Evolutionary conservation across 2,888 invertebrate genomes (phyloP).

Genomic region (Brachyopa scutellaris): DNA sequence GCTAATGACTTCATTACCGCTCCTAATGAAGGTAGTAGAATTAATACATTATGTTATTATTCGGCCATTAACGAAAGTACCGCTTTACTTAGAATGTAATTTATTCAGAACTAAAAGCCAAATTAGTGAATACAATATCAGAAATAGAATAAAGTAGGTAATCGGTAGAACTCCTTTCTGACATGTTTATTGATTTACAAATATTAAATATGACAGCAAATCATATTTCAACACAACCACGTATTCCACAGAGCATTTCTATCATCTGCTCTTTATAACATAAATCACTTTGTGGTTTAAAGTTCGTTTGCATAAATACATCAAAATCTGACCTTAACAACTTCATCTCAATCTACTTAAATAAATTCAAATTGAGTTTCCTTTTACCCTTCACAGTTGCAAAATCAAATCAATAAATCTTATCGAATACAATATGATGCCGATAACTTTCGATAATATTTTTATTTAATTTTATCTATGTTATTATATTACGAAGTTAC

Average conservation of each 20-base stretch:
- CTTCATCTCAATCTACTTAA: neutral
- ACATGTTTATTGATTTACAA: neutral
- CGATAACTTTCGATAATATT: slow-evolving; percentile 26
- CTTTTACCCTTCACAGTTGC: neutral
- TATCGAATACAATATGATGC: neutral
- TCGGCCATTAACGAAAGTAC: too few relatives aligned
- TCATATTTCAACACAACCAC: neutral
- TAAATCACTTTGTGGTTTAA: neutral
- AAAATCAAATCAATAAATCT: slow-evolving; percentile 18
- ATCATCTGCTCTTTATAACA: neutral
- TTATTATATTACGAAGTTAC: neutral
- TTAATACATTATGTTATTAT: too few relatives aligned
- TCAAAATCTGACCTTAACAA: neutral
- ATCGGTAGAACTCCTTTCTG: neutral
- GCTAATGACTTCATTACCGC: too few relatives aligned
- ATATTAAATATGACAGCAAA: neutral
- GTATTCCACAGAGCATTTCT: neutral
- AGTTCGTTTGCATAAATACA: neutral
- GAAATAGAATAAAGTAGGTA: neutral
- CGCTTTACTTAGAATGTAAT: too few relatives aligned
- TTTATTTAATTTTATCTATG: slow-evolving; percentile 14
- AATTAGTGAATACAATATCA: neutral
- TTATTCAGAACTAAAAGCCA: too few relatives aligned
- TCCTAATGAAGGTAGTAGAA: too few relatives aligned
- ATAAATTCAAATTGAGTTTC: neutral